Percentiles rank a stretch among this genome's conserved stretches.
Evolutionary conservation across 2,113 vertebrate species (phyloP).

Genomic region (Fulica atra): DNA sequence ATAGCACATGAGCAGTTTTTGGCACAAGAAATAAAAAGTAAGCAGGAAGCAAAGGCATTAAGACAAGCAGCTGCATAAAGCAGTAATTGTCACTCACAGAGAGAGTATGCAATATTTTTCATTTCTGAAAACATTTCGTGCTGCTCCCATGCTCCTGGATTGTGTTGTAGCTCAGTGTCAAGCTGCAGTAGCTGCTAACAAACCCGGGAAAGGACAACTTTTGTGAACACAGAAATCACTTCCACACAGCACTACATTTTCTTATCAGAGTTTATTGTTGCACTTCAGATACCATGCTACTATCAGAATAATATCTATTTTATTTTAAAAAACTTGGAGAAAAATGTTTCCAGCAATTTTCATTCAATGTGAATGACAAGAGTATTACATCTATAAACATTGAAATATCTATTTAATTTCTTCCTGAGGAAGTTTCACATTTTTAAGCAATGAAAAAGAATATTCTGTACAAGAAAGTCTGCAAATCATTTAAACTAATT

Average conservation of each 20-base stretch:
- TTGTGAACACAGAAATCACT: constrained; percentile 33
- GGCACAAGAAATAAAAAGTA: not conserved
- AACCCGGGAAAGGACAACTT: constrained; percentile 24
- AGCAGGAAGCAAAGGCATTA: constrained; percentile 26
- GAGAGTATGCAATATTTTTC: constrained; percentile 1
- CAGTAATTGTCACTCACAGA: constrained; percentile 8
- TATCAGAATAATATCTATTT: constrained; percentile 75
- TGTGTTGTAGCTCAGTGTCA: not conserved
- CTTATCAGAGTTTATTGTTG: constrained; percentile 79
- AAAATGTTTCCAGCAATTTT: constrained; percentile 77
- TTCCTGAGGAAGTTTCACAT: constrained; percentile 80
- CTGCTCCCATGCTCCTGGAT: not conserved
- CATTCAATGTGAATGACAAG: constrained; percentile 85
- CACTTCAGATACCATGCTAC: constrained; percentile 77
- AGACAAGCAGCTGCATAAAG: constrained; percentile 34
- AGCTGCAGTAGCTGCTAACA: not conserved
- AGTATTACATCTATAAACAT: constrained; percentile 78
- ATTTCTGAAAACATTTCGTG: constrained; percentile 20
- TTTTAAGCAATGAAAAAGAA: constrained; percentile 71
- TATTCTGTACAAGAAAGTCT: constrained; percentile 70
- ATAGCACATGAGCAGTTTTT: not conserved
- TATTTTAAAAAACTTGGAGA: constrained; percentile 68
- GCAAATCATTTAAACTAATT: constrained; percentile 36
- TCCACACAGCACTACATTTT: constrained; percentile 53
- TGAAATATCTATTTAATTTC: constrained; percentile 75